Conservation (phyloP, 1,140 invertebrate species). For the Luehdorfia chinensis region DNA sequence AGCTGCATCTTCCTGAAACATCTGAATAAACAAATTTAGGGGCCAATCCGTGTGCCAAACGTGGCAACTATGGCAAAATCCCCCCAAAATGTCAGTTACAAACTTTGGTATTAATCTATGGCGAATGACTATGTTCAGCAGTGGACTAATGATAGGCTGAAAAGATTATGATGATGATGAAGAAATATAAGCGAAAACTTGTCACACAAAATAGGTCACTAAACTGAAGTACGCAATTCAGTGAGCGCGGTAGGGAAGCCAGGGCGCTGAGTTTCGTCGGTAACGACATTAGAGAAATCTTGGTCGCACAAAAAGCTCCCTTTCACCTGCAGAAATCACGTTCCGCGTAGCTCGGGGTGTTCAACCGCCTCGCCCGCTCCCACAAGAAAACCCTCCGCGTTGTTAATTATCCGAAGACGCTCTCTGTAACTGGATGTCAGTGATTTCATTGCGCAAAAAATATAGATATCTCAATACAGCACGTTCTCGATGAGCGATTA, state of each 20-base stretch:
- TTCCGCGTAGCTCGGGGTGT: constrained; percentile 19
- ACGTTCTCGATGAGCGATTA: neutral
- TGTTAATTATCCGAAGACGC: constrained; percentile 39
- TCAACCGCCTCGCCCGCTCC: constrained; percentile 15
- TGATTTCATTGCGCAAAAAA: constrained; percentile 26
- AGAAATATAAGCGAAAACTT: no score
- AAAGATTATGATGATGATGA: no score
- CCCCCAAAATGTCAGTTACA: no score
- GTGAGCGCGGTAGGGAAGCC: neutral
- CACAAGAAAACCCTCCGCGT: constrained; percentile 34
- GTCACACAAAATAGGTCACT: constrained; percentile 7
- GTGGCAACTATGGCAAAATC: no score
- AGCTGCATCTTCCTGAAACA: no score
- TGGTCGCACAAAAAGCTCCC: constrained; percentile 45
- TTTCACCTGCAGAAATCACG: constrained; percentile 51
- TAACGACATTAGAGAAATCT: constrained; percentile 40
- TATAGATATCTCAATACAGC: neutral
- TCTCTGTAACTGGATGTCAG: constrained; percentile 29
- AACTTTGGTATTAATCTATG: no score
- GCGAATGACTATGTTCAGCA: no score
- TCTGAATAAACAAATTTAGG: no score
- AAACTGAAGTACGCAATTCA: neutral
- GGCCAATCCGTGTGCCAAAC: no score
- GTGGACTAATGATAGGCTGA: no score
- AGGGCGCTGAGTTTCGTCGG: constrained; percentile 14